Evolutionary conservation across 92 coral and sea anemone genomes (phyloP).

Genomic region (Pocillopora meandrina): DNA sequence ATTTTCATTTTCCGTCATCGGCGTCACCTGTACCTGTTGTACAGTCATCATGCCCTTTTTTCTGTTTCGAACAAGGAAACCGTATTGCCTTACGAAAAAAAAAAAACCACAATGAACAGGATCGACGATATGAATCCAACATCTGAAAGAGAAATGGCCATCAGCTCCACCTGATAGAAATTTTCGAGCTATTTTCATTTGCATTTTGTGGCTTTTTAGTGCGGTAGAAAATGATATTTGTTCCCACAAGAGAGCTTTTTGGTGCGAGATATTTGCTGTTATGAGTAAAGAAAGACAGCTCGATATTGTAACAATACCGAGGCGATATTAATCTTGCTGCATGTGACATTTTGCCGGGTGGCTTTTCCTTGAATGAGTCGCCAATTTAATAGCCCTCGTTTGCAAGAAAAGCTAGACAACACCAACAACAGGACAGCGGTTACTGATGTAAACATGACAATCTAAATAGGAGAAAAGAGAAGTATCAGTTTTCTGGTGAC

Average conservation of each 20-base stretch:
- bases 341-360: constrained; percentile 26
- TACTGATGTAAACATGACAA: constrained; percentile 25
- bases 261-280: too few relatives aligned
- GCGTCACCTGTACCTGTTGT: constrained; percentile 9
- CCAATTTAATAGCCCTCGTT: constrained; percentile 51
- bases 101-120: constrained; percentile 40
- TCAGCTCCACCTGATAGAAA: neutral
- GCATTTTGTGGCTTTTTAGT: too few relatives aligned
- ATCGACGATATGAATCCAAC: constrained; percentile 61
- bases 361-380: neutral
- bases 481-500: neutral
- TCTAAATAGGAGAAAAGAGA: constrained; percentile 13
- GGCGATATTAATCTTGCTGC: constrained; percentile 70
- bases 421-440: constrained; percentile 35
- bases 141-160: constrained; percentile 27
- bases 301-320: constrained; percentile 32
- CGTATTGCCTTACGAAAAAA: constrained; percentile 14
- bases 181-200: too few relatives aligned
- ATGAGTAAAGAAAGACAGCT: neutral
- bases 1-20: neutral
- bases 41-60: constrained; percentile 18
- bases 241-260: too few relatives aligned
- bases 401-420: constrained; percentile 45
- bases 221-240: too few relatives aligned
- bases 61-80: neutral